phyloP scores from a whole-genome alignment of 2,888 invertebrate species.

The Ectemnius lituratus region DNA sequence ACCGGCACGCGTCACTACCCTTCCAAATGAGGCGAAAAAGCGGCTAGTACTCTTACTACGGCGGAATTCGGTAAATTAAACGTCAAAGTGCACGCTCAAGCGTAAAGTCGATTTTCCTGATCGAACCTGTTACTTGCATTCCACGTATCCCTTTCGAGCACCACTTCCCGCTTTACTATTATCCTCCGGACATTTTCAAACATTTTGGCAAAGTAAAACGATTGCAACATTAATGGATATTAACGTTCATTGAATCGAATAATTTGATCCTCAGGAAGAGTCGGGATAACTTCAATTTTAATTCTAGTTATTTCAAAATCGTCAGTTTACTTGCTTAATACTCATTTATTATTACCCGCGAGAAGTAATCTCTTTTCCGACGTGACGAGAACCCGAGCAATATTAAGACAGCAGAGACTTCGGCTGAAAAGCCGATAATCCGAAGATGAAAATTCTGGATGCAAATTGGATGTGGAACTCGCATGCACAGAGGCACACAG shows the following conservation, averaged over 20 bases:
- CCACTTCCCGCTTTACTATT: neutral
- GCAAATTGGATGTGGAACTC: constrained; percentile 44
- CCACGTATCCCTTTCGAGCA: neutral
- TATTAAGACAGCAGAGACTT: constrained; percentile 19
- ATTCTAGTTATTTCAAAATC: no score
- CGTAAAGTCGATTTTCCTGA: neutral
- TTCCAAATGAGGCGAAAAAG: neutral
- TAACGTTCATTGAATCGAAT: no score
- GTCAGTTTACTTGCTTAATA: no score
- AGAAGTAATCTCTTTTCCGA: neutral
- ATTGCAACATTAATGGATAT: no score
- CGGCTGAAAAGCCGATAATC: constrained; percentile 32
- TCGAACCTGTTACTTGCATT: neutral
- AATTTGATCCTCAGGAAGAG: no score
- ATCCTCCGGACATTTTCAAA: neutral
- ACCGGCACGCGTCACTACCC: constrained; percentile 3
- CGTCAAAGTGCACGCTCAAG: neutral
- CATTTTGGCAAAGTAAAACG: neutral
- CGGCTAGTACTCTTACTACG: neutral
- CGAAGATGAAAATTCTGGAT: constrained; percentile 42
- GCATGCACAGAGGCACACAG: constrained; percentile 16
- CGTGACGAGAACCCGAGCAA: neutral
- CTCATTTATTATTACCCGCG: no score
- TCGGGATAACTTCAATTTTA: no score
- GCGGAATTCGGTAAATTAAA: neutral